Percentiles rank a stretch among this genome's conserved stretches.
Evolutionary conservation across 2,113 vertebrate species (phyloP).

Genomic region (Arenaria interpres): DNA sequence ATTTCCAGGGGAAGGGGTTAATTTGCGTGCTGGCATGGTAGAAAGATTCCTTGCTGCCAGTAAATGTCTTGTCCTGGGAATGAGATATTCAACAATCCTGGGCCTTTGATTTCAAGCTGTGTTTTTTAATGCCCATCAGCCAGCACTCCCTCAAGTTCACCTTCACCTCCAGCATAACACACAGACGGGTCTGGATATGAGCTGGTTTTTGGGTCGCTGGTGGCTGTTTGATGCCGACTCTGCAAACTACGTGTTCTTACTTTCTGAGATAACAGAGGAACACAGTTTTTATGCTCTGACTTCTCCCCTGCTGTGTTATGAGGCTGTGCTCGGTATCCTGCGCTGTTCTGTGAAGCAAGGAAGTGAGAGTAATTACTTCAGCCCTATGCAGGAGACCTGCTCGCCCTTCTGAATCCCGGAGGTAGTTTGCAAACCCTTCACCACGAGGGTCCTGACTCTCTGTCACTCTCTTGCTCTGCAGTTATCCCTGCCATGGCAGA

Average conservation of each 20-base stretch:
- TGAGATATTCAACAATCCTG: background rate
- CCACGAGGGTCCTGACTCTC: background rate
- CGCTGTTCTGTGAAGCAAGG: background rate
- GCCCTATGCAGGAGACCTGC: background rate
- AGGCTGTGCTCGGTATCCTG: background rate
- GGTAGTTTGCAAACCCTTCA: background rate
- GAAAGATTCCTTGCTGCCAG: background rate
- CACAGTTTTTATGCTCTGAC: background rate
- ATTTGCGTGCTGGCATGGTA: fast-evolving
- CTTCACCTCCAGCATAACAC: background rate
- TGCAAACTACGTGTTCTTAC: background rate
- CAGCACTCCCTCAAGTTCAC: background rate
- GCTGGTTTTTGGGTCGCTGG: background rate
- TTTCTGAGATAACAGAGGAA: background rate
- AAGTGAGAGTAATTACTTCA: background rate
- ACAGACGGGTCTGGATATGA: background rate
- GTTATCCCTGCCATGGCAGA: background rate
- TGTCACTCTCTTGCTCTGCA: background rate
- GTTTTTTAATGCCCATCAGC: background rate
- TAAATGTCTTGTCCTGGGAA: background rate
- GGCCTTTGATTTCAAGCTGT: background rate
- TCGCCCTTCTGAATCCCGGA: background rate
- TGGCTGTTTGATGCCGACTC: background rate
- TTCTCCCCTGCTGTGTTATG: background rate
- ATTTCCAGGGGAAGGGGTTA: background rate